Evolutionary conservation across 2,888 invertebrate genomes (phyloP), one percentile per base, ranked within the genome.

Genomic region (Eupithecia centaureata): DNA sequence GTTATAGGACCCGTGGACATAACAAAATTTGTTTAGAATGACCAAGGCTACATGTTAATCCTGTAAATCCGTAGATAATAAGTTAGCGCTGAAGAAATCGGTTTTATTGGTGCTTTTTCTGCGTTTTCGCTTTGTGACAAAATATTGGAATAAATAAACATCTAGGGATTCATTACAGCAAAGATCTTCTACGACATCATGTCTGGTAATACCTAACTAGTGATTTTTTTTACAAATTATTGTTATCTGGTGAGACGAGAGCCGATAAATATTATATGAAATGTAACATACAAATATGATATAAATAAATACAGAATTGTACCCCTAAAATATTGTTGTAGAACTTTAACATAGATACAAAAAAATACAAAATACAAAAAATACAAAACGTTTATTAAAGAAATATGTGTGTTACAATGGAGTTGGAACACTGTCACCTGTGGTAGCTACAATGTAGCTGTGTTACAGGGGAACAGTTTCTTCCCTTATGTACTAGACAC

Each of bases 1-100:
- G 61, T 28, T 35, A 32, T 61, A 65, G 72, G 73, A 77, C 63
- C 47, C 28, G 62, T 61, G 68, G 65, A 65, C 33, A 67, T 1
- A 63, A 69, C 22, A 54, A 61, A 61, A 8, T 47, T 47, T 10
- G 18, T 22, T 12, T 3, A 22, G 22, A 42, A 32, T 30, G 18
- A 47, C 10, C n/a, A 42, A 30, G 61, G 35, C 25, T n/a, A 18
- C 28, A 22, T 27, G 15, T 12, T 63, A 63, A 56, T 60, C 54
- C 32, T 2, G n/a, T 52, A 51, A 64, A 52, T 52, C 52, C 52
- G 52, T 52, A 13, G 52, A 52, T 52, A 18, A 52, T 27, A 27
- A 52, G 25, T 27, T 15, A 52, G 25, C 22, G 42, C 18, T 52
- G 1, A 52, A 52, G 7, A 12, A 52, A 27, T 47, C 47, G 47